Evolutionary conservation across 2,113 vertebrate genomes (phyloP).

Genomic region (mouse (Mus musculus)): GRCm39 chr5:24071501-24072000

Average conservation of each 20-base stretch:
- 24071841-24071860: neutral
- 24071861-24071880: neutral
- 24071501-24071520: neutral
- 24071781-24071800: neutral
- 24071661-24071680: constrained; percentile 8
- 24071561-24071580: neutral
- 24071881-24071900: neutral
- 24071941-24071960: neutral
- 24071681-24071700: neutral
- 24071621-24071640: neutral
- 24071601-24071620: neutral
- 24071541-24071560: neutral
- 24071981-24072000: neutral
- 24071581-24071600: neutral
- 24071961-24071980: neutral
- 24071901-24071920: neutral
- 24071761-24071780: neutral
- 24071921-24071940: neutral
- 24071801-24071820: neutral
- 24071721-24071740: too few relatives aligned
- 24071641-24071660: neutral
- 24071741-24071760: neutral
- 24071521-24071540: neutral
- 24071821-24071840: neutral
- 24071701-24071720: neutral